Evolutionary conservation across 2,797 vertebrate species (phyloP).

Genomic region (Euphonia xanthogaster): DNA sequence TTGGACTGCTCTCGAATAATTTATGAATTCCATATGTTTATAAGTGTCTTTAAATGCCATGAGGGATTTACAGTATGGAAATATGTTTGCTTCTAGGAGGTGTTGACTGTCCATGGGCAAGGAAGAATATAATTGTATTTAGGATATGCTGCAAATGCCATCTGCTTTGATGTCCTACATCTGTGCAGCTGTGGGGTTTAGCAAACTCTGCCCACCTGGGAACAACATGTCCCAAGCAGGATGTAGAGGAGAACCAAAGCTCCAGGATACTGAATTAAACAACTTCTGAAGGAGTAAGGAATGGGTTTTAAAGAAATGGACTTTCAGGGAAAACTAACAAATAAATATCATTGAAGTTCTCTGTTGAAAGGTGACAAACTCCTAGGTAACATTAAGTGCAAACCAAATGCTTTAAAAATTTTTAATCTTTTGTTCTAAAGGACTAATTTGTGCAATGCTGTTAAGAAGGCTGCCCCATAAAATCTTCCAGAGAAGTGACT

Average conservation of each 20-base stretch:
- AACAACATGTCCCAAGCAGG: neutral
- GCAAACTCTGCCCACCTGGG: neutral
- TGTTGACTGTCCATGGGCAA: constrained; percentile 37
- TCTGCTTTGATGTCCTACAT: constrained; percentile 10
- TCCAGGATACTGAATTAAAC: neutral
- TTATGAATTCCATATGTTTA: constrained; percentile 65
- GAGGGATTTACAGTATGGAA: constrained; percentile 56
- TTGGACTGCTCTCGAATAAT: constrained; percentile 23
- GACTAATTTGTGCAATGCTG: neutral
- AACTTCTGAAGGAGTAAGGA: neutral
- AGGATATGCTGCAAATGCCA: constrained; percentile 10
- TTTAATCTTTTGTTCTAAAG: neutral
- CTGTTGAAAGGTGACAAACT: neutral
- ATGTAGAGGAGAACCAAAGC: neutral
- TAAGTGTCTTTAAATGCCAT: constrained; percentile 38
- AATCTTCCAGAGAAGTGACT: neutral
- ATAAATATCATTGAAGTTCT: neutral
- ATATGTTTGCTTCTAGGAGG: constrained; percentile 37
- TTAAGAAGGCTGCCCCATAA: neutral
- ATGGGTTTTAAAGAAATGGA: neutral
- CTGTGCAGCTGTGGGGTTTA: neutral
- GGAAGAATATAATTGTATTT: neutral
- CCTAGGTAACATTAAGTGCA: neutral
- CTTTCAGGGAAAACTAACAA: neutral
- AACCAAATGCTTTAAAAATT: neutral